These are phyloP conservation scores for Rhagophthalmus giganteus DNA, from an alignment of 2,888 invertebrate genomes.

Conservation along the genomic window DNA sequence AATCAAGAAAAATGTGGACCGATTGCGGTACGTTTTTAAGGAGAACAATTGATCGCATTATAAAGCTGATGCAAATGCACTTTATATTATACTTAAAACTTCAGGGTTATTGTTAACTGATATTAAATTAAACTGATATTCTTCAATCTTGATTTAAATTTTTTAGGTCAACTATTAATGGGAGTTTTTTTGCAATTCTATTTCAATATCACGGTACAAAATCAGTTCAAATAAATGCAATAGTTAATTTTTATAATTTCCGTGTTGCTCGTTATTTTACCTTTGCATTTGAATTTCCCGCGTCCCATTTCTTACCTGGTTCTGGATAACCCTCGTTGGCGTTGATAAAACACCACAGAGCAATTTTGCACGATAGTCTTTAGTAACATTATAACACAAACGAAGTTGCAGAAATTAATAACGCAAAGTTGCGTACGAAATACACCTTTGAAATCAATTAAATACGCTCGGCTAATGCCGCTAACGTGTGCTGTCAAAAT, in stretches of 20 bases:
- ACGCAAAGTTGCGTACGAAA: not conserved
- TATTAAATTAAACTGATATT: no score
- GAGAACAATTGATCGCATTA: no score
- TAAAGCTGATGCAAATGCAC: no score
- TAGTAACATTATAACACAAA: constrained; percentile 41
- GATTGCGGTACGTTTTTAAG: no score
- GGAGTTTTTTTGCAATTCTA: no score
- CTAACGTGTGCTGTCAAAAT: constrained; percentile 15
- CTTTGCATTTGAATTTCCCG: constrained; percentile 27
- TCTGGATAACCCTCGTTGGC: constrained; percentile 45
- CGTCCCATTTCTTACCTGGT: constrained; percentile 45
- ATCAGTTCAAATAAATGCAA: no score
- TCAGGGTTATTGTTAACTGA: no score
- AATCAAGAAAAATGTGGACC: no score
- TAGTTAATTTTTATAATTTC: not conserved
- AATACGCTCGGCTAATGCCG: not conserved
- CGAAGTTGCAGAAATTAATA: not conserved
- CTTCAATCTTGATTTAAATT: no score
- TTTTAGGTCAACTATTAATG: no score
- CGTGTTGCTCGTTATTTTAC: not conserved
- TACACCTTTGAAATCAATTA: not conserved
- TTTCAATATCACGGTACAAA: no score
- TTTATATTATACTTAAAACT: no score
- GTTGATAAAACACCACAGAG: constrained; percentile 49
- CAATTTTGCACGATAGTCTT: constrained; percentile 47